Evolutionary conservation across 1,140 invertebrate species (phyloP), one percentile per base, ranked within the genome.

Genomic region (Nomia melanderi): DNA sequence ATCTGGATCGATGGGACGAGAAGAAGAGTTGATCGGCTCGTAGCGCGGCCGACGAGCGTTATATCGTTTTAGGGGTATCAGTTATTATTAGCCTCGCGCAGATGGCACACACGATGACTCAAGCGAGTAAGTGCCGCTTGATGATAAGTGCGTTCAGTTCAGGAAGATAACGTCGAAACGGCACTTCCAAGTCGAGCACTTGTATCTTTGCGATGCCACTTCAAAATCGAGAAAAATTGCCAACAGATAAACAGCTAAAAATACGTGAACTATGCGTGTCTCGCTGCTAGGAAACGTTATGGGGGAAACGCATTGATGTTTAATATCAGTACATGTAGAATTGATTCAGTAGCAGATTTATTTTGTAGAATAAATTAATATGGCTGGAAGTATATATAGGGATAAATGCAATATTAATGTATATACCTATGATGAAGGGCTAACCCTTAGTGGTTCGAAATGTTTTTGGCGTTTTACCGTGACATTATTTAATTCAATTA

Each of bases 61-160:
- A 27, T 67, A 73, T 81, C 67, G 44, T 80, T 82, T 81, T 73
- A 78, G 59, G 80, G 25, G 33, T 69, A 76, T 76, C 77, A 39
- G 72, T 47, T 83, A 83, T 78, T 83, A 82, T 84, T 83, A 84
- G 77, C 62, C 50, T 23, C 25, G 57, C 66, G 62, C 75, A 79
- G 66, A 79, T 79, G 66, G 62, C 63, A 79, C 56, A 33, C 12
- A 39, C 66, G 39, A 77, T 83, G 82, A 84, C 69, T 84, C 81
- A 83, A 33, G 11, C 33, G 47, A 64, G 75, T 79, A 79, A 83
- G 56, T 59, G 77, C 17, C 41, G 44, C n/a, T 77, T 60, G 39
- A 72, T 59, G 77, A 84, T 76, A 83, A 84, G 69, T 77, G 66
- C 54, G 72, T 41, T 74, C 25, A 60, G 77, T n/a, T n/a, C 39